Evolutionary conservation across 2,797 vertebrate species (phyloP).

Genomic region (Chelon auratus): DNA sequence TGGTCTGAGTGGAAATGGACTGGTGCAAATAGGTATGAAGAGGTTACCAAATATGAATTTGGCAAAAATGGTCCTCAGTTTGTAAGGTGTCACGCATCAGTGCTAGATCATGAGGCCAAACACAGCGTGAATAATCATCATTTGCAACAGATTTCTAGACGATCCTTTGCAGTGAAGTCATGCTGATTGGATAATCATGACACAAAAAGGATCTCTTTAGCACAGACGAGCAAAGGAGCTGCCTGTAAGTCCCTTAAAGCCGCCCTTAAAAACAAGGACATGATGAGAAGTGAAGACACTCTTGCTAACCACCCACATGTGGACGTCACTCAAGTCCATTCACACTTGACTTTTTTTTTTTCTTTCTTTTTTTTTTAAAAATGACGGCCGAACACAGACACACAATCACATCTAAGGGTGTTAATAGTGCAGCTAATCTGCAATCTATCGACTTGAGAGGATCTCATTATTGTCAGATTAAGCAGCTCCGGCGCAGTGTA

Average conservation of each 20-base stretch:
- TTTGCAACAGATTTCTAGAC: background rate
- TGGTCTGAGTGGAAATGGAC: background rate
- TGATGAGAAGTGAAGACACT: background rate
- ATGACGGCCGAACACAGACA: constrained; percentile 5
- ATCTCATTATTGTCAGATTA: constrained; percentile 69
- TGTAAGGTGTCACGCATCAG: background rate
- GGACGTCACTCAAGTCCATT: background rate
- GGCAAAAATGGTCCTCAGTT: background rate
- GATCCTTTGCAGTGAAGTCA: background rate
- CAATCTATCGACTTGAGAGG: constrained; percentile 49
- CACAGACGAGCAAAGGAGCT: background rate
- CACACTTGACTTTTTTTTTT: background rate
- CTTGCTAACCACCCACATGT: background rate
- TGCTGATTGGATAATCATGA: background rate
- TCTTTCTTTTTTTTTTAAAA: background rate
- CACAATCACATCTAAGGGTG: constrained; percentile 18
- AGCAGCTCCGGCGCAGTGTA: constrained; percentile 27
- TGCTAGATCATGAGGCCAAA: background rate
- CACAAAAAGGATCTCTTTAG: background rate
- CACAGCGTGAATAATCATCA: background rate
- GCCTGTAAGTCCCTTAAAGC: background rate
- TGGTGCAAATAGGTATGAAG: too few species aligned
- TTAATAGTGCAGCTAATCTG: constrained; percentile 40
- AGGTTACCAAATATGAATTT: background rate
- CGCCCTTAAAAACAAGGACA: background rate